Percentiles rank a stretch among this genome's conserved stretches.
phyloP scores from a whole-genome alignment of 2,797 vertebrate species.

The Pipistrellus pipistrellus region DNA sequence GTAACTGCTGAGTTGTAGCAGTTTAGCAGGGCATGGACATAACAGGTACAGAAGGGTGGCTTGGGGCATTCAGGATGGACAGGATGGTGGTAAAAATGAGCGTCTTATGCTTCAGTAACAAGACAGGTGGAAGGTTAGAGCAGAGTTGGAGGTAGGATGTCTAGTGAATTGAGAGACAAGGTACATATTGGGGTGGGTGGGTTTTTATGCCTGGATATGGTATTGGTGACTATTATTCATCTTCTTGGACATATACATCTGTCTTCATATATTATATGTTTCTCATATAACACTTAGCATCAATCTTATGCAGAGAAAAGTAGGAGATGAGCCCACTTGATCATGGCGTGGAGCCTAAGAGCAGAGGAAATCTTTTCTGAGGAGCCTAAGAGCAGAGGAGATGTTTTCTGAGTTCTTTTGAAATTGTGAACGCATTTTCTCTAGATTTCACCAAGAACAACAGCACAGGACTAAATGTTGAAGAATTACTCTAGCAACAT shows the following conservation, averaged over 20 bases:
- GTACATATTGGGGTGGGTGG: background rate
- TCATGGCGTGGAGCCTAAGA: background rate
- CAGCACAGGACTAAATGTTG: background rate
- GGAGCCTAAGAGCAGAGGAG: background rate
- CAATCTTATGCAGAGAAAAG: background rate
- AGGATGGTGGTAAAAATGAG: background rate
- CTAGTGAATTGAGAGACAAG: background rate
- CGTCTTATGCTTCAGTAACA: background rate
- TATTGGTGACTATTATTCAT: background rate
- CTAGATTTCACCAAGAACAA: constrained; percentile 15
- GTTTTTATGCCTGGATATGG: background rate
- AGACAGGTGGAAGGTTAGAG: background rate
- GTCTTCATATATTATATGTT: background rate
- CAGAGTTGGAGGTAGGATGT: background rate
- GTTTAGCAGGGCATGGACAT: background rate
- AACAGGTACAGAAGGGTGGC: background rate
- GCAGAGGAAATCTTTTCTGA: background rate
- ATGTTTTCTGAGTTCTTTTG: background rate
- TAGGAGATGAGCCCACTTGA: background rate
- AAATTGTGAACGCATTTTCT: background rate
- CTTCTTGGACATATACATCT: background rate
- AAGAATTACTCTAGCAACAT: constrained; percentile 61
- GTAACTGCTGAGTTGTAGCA: background rate
- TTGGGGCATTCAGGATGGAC: background rate
- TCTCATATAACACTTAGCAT: background rate